Conservation (phyloP, 23 tunicate species). For the Clavelina lepadiformis region DNA sequence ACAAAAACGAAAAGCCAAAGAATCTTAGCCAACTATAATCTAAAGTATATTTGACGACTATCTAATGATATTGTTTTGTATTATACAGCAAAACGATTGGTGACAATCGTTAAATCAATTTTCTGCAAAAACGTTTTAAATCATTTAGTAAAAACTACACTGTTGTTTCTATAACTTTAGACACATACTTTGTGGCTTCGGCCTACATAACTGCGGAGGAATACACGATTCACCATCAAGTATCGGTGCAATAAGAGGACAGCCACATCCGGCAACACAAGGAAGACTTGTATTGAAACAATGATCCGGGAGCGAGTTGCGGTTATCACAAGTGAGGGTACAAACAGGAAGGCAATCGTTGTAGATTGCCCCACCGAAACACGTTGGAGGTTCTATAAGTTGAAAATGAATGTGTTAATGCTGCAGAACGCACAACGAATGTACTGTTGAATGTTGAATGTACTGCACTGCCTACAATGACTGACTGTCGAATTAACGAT, state of each 20-base stretch:
- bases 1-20: too few relatives aligned
- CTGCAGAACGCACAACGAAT: too few relatives aligned
- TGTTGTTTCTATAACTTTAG: background rate
- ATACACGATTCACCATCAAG: background rate
- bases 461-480: too few relatives aligned
- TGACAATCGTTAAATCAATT: background rate
- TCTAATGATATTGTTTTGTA: too few relatives aligned
- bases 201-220: background rate
- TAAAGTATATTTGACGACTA: too few relatives aligned
- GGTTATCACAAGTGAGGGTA: constrained; percentile 6
- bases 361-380: constrained; percentile 10
- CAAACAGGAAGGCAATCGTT: constrained; percentile 5
- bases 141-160: background rate
- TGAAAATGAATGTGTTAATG: too few relatives aligned
- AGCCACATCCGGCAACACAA: constrained; percentile 25
- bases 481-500: too few relatives aligned
- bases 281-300: background rate
- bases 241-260: constrained; percentile 7
- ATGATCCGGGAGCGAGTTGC: too few relatives aligned
- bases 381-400: background rate
- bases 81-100: background rate
- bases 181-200: background rate
- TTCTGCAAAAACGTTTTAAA: background rate
- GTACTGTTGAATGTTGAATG: too few relatives aligned
- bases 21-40: too few relatives aligned